Evolutionary conservation across 2,888 invertebrate genomes (phyloP), one percentile per base, ranked within the genome.

Genomic region (Drosophila gaucha): DNA sequence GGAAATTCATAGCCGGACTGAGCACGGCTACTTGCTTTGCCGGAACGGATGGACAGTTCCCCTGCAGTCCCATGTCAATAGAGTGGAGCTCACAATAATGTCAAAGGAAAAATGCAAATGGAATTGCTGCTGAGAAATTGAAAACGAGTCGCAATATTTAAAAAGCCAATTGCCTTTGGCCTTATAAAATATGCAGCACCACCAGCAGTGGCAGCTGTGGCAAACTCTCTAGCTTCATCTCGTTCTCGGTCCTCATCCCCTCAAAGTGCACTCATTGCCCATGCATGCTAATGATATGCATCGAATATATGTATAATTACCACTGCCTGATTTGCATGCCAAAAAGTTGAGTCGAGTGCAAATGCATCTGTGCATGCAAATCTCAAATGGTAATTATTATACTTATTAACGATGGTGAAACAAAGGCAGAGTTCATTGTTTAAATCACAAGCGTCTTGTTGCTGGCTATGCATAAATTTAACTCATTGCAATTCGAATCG

Each of bases 1-100:
- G 84, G 82, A 88, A 84, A 84, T 84, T 88, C 84, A 84, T 77
- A 88, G 86, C 65, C 74, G 82, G 56, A 62, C 75, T 59, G 66
- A 60, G 67, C 57, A 79, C 67, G 78, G 78, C 77, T 77, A 77
- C 80, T 80, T 77, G 70, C 82, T 56, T 55, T 66, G 62, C 57
- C 83, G 55, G 62, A 77, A 59, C 56, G 49, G 47, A 54, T 71
- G 58, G 66, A 65, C 57, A 63, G 47, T 31, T 52, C 39, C 38
- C 46, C 38, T 35, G 58, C 51, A 44, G 74, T 78, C 70, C 74
- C 84, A 79, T 80, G 84, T 84, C 80, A 84, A 84, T 78, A 80
- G 41, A 46, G 49, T 57, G 44, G 20, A 49, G 46, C 62, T 55
- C 62, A 62, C 56, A 77, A 54, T 52, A 74, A 68, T 78, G 60